Evolutionary conservation across 2,888 invertebrate species (phyloP).

Genomic region (Timema podura): DNA sequence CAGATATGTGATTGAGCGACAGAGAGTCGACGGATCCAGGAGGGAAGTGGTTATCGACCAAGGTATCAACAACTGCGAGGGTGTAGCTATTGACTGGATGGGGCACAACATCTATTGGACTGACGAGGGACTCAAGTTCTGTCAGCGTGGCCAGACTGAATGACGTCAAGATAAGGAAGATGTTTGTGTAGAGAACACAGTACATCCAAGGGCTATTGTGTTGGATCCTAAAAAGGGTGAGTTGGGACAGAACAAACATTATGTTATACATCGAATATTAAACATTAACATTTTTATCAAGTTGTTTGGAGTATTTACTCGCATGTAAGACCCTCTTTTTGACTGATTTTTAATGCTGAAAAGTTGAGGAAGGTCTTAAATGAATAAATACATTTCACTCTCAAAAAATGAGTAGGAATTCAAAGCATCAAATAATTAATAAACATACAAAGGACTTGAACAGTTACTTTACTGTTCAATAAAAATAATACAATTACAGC

Average conservation of each 20-base stretch:
- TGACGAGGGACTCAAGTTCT: conserved; percentile 63
- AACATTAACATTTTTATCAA: no score
- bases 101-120: conserved; percentile 81
- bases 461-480: no score
- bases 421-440: no score
- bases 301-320: no score
- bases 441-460: no score
- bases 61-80: conserved; percentile 62
- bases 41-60: conserved; percentile 56
- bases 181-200: conserved; percentile 54
- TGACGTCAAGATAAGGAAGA: conserved; percentile 52
- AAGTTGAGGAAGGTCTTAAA: no score
- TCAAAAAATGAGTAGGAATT: no score
- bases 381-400: no score
- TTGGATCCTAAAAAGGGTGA: conserved; percentile 62
- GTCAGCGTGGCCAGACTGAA: conserved; percentile 65
- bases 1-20: conserved; percentile 60
- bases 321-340: no score
- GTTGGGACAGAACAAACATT: background rate
- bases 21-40: conserved; percentile 57
- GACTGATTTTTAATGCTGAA: no score
- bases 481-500: no score
- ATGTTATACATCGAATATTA: no score
- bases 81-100: conserved; percentile 81
- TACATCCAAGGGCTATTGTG: conserved; percentile 62